Conservation (phyloP, 2,113 vertebrate species). For the Sinocyclocheilus anshuiensis region DNA sequence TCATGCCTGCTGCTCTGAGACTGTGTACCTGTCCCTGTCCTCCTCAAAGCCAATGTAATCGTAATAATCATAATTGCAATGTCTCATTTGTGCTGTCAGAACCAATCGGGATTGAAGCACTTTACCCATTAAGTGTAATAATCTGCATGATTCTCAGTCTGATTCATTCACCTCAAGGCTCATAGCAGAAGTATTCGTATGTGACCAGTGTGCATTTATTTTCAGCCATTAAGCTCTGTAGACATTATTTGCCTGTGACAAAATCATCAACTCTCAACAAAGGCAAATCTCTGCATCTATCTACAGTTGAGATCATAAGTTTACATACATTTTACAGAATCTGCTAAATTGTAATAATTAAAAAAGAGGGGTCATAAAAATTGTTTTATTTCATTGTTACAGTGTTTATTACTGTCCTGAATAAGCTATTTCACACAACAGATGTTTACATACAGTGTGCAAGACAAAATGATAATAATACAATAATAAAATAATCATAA, state of each 20-base stretch:
- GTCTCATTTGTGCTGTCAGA: constrained; percentile 52
- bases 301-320: background rate
- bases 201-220: constrained; percentile 57
- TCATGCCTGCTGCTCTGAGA: background rate
- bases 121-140: constrained; percentile 61
- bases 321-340: too few species aligned
- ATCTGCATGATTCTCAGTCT: constrained; percentile 60
- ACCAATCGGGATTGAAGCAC: constrained; percentile 48
- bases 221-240: constrained; percentile 60
- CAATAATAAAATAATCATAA: too few species aligned
- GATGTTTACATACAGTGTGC: too few species aligned
- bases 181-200: constrained; percentile 63
- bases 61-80: constrained; percentile 42
- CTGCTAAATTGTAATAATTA: too few species aligned
- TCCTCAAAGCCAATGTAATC: constrained; percentile 20
- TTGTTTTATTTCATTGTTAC: too few species aligned
- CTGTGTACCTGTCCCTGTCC: background rate
- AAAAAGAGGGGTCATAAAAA: too few species aligned
- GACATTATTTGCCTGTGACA: constrained; percentile 28
- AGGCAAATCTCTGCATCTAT: background rate
- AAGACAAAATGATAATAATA: too few species aligned
- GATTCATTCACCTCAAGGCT: constrained; percentile 55
- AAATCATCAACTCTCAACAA: background rate
- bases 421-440: too few species aligned
- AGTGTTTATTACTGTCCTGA: too few species aligned